A percentile compares a stretch with the other conserved stretches of the same genome.
phyloP scores from a whole-genome alignment of 2,113 vertebrate species.

The Phalacrocorax pelagicus region DNA sequence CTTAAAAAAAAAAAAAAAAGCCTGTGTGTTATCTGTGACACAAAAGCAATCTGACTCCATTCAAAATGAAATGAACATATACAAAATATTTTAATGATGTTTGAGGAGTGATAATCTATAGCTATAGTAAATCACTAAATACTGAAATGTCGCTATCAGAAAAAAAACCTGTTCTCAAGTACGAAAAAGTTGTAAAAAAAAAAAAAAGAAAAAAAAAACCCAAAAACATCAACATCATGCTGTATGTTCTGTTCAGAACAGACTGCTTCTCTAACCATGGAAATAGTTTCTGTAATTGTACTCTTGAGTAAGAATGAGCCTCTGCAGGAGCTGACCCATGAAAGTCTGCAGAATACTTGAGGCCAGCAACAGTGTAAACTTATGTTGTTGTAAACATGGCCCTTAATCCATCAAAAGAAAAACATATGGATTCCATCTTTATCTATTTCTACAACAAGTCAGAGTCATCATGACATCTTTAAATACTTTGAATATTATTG shows the following conservation, averaged over 20 bases:
- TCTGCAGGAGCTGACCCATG: conserved; percentile 60
- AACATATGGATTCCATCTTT: conserved; percentile 63
- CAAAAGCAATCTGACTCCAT: neutral
- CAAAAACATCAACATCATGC: neutral
- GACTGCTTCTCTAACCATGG: neutral
- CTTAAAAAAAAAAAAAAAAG: neutral
- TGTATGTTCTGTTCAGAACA: neutral
- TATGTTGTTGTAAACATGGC: conserved; percentile 64
- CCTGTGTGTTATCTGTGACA: neutral
- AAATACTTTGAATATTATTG: conserved; percentile 55
- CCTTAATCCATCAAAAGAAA: conserved; percentile 60
- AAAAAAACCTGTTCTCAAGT: neutral
- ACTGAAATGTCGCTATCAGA: neutral
- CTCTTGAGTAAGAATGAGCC: conserved; percentile 42
- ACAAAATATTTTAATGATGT: neutral
- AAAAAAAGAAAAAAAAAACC: neutral
- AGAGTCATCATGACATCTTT: conserved; percentile 59
- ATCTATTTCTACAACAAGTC: conserved; percentile 57
- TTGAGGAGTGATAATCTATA: neutral
- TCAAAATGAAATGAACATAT: neutral
- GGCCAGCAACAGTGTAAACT: conserved; percentile 63
- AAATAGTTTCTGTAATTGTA: conserved; percentile 49
- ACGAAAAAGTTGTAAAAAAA: neutral
- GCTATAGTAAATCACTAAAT: neutral
- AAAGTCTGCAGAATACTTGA: conserved; percentile 48